A percentile compares a stretch with the other conserved stretches of the same genome.
phyloP scores from a whole-genome alignment of 2,888 invertebrate genomes.

The Hemistola chrysoprasaria region DNA sequence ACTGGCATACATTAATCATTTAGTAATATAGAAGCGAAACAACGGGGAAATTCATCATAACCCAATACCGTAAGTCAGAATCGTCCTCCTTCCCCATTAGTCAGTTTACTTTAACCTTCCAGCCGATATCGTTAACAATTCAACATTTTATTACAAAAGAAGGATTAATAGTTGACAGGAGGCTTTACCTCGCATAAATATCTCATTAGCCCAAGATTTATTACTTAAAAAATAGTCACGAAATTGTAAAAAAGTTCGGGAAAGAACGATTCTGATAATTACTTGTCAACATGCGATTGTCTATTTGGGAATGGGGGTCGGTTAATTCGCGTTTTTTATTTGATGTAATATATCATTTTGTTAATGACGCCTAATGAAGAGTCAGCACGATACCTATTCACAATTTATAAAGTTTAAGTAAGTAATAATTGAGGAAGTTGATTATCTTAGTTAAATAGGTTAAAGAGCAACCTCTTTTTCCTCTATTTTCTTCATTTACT shows the following conservation, averaged over 20 bases:
- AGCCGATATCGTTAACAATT: slow-evolving; percentile 51
- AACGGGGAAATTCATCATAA: slow-evolving; percentile 20
- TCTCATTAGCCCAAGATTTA: slow-evolving; percentile 79
- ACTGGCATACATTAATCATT: slow-evolving; percentile 20
- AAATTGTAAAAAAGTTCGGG: slow-evolving; percentile 68
- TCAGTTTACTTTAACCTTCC: slow-evolving; percentile 28
- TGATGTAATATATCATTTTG: slow-evolving; percentile 72
- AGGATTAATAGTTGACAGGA: slow-evolving; percentile 77
- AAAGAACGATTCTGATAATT: slow-evolving; percentile 75
- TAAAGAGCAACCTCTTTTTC: too few species aligned
- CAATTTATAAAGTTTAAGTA: too few species aligned
- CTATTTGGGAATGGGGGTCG: slow-evolving; percentile 61
- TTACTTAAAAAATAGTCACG: slow-evolving; percentile 71
- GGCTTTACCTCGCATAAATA: slow-evolving; percentile 72
- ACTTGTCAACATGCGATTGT: slow-evolving; percentile 80
- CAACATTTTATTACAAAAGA: slow-evolving; percentile 54
- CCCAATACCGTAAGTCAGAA: slow-evolving; percentile 19
- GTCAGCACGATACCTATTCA: slow-evolving; percentile 62
- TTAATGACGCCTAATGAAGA: slow-evolving; percentile 75
- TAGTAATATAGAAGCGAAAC: slow-evolving; percentile 14
- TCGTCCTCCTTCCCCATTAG: slow-evolving; percentile 19
- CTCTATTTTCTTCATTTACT: too few species aligned
- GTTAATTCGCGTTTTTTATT: slow-evolving; percentile 69
- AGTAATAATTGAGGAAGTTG: too few species aligned
- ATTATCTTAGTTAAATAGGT: too few species aligned